Evolutionary conservation across 2,888 invertebrate genomes (phyloP), one percentile per base, ranked within the genome.

Genomic region (Tiphia femorata): DNA sequence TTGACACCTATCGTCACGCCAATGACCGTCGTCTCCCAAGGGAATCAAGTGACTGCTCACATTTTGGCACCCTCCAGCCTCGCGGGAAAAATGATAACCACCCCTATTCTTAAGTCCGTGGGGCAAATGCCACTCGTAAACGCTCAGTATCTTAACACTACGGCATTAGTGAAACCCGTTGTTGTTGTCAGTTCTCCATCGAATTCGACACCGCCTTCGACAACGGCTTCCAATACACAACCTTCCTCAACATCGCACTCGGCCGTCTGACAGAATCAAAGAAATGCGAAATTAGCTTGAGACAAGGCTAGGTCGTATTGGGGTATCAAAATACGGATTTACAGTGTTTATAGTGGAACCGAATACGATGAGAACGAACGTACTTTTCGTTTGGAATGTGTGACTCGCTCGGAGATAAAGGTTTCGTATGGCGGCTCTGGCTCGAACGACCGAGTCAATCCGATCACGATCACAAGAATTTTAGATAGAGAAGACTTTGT

Each of bases 91-190:
- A 90, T 91, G 82, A 77, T 79, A 49, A 78, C 79, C 33, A 77
- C 78, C 27, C 88, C 88, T 54, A 84, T 89, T 76, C 85, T 89
- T 65, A 88, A 88, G 70, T 85, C 87, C 47, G 84, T 85, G 50
- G 86, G 87, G 57, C 84, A 88, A 58, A 87, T 91, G 71, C 87
- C 90, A 54, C 84, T 90, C 50, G 88, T 90, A 62, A 89, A 88
- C 82, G 88, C 90, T 65, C 91, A 91, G 84, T 91, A 91, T 83
- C 84, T 89, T 55, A 87, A 87, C 78, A 85, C 88, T 23, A 85
- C 88, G 40, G 85, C 87, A 56, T 84, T 91, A 55, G 88, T 91
- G 42, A 91, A 91, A 80, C 91, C 91, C 1, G 88, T 91, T 38
- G 90, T 91, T 48, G 90, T 91, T 53, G 90, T 90, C 21, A 87